phyloP scores from a whole-genome alignment of 2,113 vertebrate species.

The Corythaeola cristata region DNA sequence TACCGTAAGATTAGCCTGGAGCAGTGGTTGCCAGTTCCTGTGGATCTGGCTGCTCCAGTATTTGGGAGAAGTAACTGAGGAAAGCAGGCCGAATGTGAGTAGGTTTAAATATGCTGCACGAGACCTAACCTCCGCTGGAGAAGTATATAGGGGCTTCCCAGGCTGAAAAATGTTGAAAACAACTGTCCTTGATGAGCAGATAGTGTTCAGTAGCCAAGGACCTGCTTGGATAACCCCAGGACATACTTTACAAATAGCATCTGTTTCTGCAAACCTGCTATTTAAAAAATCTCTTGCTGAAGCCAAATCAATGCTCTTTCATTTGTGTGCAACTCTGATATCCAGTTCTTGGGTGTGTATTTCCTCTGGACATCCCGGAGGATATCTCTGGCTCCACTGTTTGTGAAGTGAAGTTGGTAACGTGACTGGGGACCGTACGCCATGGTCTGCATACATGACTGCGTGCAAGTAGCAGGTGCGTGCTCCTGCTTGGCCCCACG shows the following conservation, averaged over 20 bases:
- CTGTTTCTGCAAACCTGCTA: constrained; percentile 47
- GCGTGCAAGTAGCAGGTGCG: neutral
- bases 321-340: constrained; percentile 29
- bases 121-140: neutral
- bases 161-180: constrained; percentile 13
- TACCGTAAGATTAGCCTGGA: neutral
- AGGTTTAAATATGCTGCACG: neutral
- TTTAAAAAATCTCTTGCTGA: constrained; percentile 21
- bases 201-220: neutral
- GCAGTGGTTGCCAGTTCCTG: neutral
- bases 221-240: neutral
- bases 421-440: neutral
- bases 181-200: neutral
- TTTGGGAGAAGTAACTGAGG: neutral
- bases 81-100: neutral
- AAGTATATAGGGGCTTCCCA: neutral
- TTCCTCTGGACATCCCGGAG: constrained; percentile 60
- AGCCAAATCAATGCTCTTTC: constrained; percentile 38
- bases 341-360: constrained; percentile 61
- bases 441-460: neutral
- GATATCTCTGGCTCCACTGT: constrained; percentile 46
- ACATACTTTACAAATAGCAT: neutral
- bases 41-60: neutral
- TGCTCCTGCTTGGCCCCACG: neutral
- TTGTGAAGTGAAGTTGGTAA: constrained; percentile 1